Evolutionary conservation across 2,888 invertebrate species (phyloP).

Genomic region (Drosophila macrospina): DNA sequence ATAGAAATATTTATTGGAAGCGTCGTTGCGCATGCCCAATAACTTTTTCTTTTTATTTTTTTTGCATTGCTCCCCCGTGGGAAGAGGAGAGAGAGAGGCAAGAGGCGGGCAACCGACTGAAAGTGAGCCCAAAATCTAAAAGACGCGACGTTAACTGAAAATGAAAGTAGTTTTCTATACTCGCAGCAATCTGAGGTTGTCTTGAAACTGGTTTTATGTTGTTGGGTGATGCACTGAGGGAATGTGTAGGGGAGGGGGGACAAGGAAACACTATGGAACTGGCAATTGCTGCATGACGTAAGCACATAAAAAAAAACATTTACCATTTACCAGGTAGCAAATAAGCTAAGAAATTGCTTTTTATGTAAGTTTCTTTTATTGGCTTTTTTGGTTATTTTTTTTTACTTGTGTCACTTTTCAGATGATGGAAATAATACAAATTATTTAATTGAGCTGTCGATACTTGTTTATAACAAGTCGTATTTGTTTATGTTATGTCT

Average conservation of each 20-base stretch:
- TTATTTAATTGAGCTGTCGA: constrained; percentile 35
- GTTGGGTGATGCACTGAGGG: constrained; percentile 23
- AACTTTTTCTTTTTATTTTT: constrained; percentile 35
- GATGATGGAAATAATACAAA: too few species aligned
- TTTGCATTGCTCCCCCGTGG: neutral
- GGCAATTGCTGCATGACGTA: constrained; percentile 63
- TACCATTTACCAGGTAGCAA: constrained; percentile 37
- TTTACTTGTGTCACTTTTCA: too few species aligned
- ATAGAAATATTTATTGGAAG: constrained; percentile 30
- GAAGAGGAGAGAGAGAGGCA: too few species aligned
- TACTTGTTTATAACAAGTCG: constrained; percentile 29
- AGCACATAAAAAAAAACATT: constrained; percentile 39
- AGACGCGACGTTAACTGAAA: constrained; percentile 50
- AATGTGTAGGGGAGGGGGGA: neutral
- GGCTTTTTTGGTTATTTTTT: constrained; percentile 9
- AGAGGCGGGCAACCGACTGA: neutral
- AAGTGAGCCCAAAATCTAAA: constrained; percentile 37
- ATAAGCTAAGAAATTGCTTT: constrained; percentile 40
- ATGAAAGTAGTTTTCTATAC: constrained; percentile 68
- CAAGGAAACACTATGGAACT: constrained; percentile 7
- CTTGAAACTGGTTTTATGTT: constrained; percentile 61
- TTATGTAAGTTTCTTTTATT: constrained; percentile 50
- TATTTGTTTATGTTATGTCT: constrained; percentile 5
- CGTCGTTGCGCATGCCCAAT: constrained; percentile 67
- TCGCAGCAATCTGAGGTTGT: constrained; percentile 42